A percentile compares a stretch with the other conserved stretches of the same genome.
Conservation (phyloP, 1,140 invertebrate genomes). For the Scaptomyza pallida region DNA sequence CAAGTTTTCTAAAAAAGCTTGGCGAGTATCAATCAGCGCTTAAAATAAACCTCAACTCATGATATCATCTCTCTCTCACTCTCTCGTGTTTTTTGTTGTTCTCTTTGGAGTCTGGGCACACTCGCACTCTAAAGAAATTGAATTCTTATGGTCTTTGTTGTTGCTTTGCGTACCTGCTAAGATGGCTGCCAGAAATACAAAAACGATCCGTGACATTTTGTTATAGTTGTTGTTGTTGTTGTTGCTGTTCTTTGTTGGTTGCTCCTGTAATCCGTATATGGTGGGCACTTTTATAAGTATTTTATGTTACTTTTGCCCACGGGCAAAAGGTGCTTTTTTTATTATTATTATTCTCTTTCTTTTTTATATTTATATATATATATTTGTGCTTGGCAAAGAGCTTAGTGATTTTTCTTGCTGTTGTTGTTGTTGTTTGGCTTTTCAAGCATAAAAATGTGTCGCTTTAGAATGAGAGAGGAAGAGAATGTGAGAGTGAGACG, state of each 20-base stretch:
- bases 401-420: slow-evolving; percentile 48
- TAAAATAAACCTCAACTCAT: slow-evolving; percentile 39
- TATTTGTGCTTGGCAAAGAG: slow-evolving; percentile 44
- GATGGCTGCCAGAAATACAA: slow-evolving; percentile 75
- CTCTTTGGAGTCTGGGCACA: no score
- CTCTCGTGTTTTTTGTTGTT: background rate
- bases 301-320: slow-evolving; percentile 32
- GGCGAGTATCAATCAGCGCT: slow-evolving; percentile 42
- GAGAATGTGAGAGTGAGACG: background rate
- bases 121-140: slow-evolving; percentile 3
- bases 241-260: slow-evolving; percentile 22
- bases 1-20: slow-evolving; percentile 13
- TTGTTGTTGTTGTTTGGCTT: slow-evolving; percentile 62
- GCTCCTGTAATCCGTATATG: slow-evolving; percentile 61
- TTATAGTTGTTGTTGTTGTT: slow-evolving; percentile 41
- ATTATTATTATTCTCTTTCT: slow-evolving; percentile 32
- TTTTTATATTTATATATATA: slow-evolving; percentile 18
- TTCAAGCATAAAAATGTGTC: slow-evolving; percentile 74
- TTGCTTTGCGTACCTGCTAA: slow-evolving; percentile 69
- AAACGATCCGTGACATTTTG: slow-evolving; percentile 76
- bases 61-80: slow-evolving; percentile 36
- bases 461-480: slow-evolving; percentile 40
- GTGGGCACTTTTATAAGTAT: slow-evolving; percentile 42
- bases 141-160: slow-evolving; percentile 11
- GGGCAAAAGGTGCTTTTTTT: slow-evolving; percentile 36